Percentiles rank a stretch among this genome's conserved stretches.
phyloP scores from a whole-genome alignment of 2,113 vertebrate genomes.

The Aspiorhynchus laticeps region DNA sequence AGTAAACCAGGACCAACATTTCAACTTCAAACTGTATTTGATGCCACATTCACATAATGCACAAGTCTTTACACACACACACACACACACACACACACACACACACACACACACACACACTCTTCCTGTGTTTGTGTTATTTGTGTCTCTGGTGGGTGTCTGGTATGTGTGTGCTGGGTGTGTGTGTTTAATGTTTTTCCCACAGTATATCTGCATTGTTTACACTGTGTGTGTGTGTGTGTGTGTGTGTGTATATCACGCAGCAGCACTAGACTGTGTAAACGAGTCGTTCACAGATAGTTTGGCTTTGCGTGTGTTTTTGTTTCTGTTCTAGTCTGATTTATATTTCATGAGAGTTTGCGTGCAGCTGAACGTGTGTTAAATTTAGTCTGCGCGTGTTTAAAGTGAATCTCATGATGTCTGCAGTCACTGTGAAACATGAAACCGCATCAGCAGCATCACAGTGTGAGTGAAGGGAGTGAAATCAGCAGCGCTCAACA shows the following conservation, averaged over 20 bases:
- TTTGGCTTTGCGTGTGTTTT: not conserved
- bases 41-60: too few relatives aligned
- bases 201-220: not conserved
- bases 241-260: not conserved
- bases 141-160: not conserved
- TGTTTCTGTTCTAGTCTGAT: not conserved
- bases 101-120: slow-evolving; percentile 34
- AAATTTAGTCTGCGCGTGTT: not conserved
- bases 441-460: not conserved
- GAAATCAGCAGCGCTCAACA: not conserved
- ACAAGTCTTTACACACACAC: not conserved
- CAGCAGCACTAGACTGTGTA: not conserved
- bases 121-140: slow-evolving; percentile 17
- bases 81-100: slow-evolving; percentile 37
- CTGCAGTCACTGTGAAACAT: not conserved
- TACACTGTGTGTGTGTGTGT: not conserved
- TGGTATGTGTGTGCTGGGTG: not conserved
- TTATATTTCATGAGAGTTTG: not conserved
- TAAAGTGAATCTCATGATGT: not conserved
- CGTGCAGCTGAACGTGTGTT: not conserved
- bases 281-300: not conserved
- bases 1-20: too few relatives aligned
- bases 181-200: not conserved
- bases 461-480: not conserved
- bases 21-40: too few relatives aligned